These are phyloP conservation scores for Agelas oroides DNA, from an alignment of 37 sponge, comb jelly and placozoan species.

Conservation along the genomic window DNA sequence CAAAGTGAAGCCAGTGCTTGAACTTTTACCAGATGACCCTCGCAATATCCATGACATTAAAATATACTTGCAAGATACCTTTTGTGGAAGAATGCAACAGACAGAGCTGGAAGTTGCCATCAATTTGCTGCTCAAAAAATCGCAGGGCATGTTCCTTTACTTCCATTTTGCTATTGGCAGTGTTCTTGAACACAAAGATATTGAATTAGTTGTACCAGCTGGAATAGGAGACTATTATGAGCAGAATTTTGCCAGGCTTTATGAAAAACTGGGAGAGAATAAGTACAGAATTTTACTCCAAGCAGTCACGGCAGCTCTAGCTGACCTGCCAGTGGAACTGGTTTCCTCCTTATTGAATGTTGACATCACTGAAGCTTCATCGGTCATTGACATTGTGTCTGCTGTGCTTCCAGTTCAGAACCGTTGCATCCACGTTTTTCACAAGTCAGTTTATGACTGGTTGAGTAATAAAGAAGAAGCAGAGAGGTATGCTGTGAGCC, in stretches of 20 bases:
- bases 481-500: background rate
- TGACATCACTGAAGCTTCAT: no score
- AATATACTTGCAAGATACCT: conserved; percentile 1
- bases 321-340: conserved; percentile 5
- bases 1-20: conserved; percentile 21
- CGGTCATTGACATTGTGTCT: no score
- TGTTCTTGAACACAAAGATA: background rate
- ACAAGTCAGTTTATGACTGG: conserved; percentile 51
- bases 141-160: conserved; percentile 60
- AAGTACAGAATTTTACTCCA: conserved; percentile 20
- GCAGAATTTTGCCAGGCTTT: conserved; percentile 22
- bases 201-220: conserved; percentile 48
- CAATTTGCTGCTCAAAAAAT: conserved; percentile 34
- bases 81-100: background rate
- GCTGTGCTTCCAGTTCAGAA: conserved; percentile 20
- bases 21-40: conserved; percentile 34
- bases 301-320: conserved; percentile 18
- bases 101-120: conserved; percentile 17
- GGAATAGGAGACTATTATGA: conserved; percentile 65
- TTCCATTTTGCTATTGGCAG: conserved; percentile 51
- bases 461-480: conserved; percentile 22
- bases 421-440: conserved; percentile 17
- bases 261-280: conserved; percentile 2
- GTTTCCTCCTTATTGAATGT: background rate
- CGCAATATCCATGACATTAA: conserved; percentile 29